These are phyloP conservation scores for Prunella strophiata DNA, from an alignment of 2,797 vertebrate genomes.

Conservation along the genomic window DNA sequence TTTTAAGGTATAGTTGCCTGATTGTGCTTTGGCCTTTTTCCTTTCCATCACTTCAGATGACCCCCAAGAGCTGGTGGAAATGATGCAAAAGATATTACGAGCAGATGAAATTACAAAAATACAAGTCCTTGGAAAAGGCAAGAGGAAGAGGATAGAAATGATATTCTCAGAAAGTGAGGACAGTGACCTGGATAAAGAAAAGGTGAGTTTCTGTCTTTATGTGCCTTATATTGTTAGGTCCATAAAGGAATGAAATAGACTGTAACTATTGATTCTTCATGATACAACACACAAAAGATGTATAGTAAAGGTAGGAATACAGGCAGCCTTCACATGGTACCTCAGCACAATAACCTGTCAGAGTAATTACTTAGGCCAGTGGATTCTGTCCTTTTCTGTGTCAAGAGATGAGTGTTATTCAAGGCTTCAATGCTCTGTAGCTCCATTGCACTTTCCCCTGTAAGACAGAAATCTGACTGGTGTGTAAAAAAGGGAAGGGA, in stretches of 20 bases:
- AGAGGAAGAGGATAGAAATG: slow-evolving; percentile 76
- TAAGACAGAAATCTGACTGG: background rate
- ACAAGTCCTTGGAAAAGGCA: slow-evolving; percentile 73
- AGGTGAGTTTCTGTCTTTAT: slow-evolving; percentile 55
- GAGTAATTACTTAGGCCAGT: background rate
- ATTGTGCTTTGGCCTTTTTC: slow-evolving; percentile 18
- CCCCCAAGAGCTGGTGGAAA: slow-evolving; percentile 64
- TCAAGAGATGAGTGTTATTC: background rate
- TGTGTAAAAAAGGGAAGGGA: background rate
- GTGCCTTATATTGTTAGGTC: background rate
- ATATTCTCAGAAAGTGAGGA: slow-evolving; percentile 73
- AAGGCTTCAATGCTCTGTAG: background rate
- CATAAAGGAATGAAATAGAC: background rate
- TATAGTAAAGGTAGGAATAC: background rate
- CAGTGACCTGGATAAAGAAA: slow-evolving; percentile 66
- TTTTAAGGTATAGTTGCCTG: background rate
- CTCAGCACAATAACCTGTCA: background rate
- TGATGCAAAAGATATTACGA: slow-evolving; percentile 74
- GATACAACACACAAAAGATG: background rate
- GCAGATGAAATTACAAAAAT: slow-evolving; percentile 70
- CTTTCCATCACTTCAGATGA: slow-evolving; percentile 43
- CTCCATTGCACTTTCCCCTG: background rate
- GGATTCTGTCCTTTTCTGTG: background rate
- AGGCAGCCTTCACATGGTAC: background rate
- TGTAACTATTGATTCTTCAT: background rate